Base-by-base conservation (phyloP, 1,140 invertebrate genomes). In the Mya arenaria region DNA sequence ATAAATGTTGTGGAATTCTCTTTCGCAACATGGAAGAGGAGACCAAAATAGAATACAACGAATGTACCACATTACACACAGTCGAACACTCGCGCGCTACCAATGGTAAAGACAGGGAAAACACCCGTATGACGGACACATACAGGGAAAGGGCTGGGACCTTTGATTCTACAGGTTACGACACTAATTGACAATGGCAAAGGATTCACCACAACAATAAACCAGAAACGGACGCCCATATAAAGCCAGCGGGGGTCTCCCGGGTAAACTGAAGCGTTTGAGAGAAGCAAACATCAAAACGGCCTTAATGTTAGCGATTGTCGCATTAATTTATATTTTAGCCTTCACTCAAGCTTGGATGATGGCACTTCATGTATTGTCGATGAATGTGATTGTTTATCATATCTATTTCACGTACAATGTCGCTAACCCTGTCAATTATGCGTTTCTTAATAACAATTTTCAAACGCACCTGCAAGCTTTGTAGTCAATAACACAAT, bases 401-500 rank as follows among this genome's bases (percentile, higher is more conserved):
- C 89, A 92, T 62, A 84, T 91, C 82, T 92, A 92, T 78, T 92
- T 92, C 65, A 86, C 88, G 52, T 92, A 92, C 82, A 92, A 92
- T 81, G 90, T 92, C 23, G 91, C 87, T 19, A 92, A 92, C 82
- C 92, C 92, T 3, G 82, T 92, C 30, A 91, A 92, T 41, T 92
- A 92, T 75, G 91, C 90, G 44, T 92, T 92, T 62, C 87, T 92
- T 83, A 92, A 92, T 81, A 88, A 89, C 44, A 91, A 90, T 60
- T 93, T 93, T 66, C 86, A 89, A 65, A 84, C 88, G 10, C 89
- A 92, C 44, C 81, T 92, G 39, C 86, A 87, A 73, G 82, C 88
- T 37, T 85, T 91, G 30, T 88, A n/a, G n/a, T n/a, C n/a, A n/a
- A n/a, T n/a, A n/a, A n/a, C n/a, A n/a, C n/a, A n/a, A n/a, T n/a